Percentiles rank a stretch among this genome's conserved stretches.
Conservation (phyloP, 2,888 invertebrate genomes). For the Drosophila algonquin region DNA sequence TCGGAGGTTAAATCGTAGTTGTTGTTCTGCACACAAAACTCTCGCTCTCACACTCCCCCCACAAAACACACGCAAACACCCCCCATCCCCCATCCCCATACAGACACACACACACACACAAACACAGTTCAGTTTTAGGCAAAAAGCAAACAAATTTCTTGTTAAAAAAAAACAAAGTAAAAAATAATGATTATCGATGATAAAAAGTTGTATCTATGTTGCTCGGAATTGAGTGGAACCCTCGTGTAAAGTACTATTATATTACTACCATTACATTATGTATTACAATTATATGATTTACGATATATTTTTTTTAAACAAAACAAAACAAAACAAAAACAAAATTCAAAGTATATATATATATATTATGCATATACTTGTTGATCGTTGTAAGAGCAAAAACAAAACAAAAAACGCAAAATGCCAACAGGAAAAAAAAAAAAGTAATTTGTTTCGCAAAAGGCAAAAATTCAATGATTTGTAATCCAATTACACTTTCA, state of each 20-base stretch:
- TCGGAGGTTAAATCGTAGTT: slow-evolving; percentile 79
- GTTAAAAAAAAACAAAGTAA: slow-evolving; percentile 63
- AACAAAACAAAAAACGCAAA: slow-evolving; percentile 43
- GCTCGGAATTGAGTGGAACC: slow-evolving; percentile 49
- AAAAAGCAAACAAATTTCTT: slow-evolving; percentile 70
- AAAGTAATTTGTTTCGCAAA: background rate
- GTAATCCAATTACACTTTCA: slow-evolving; percentile 77
- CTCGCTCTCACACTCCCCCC: slow-evolving; percentile 64
- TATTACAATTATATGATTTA: slow-evolving; percentile 45
- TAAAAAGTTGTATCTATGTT: too few species aligned
- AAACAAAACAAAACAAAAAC: too few species aligned
- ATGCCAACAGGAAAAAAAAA: slow-evolving; percentile 33
- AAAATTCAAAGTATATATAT: too few species aligned
- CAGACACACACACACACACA: slow-evolving; percentile 38
- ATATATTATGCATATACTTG: slow-evolving; percentile 31
- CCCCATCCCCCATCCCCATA: background rate
- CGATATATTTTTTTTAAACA: too few species aligned
- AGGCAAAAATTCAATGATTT: slow-evolving; percentile 53
- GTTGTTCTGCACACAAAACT: slow-evolving; percentile 79
- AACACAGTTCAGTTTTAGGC: slow-evolving; percentile 45
- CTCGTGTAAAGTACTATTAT: slow-evolving; percentile 67
- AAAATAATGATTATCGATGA: too few species aligned
- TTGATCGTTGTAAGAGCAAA: slow-evolving; percentile 72
- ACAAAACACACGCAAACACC: slow-evolving; percentile 12
- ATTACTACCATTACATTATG: slow-evolving; percentile 70